Evolutionary conservation across 2,797 vertebrate genomes (phyloP), one percentile per base, ranked within the genome.

Genomic region (Acomys russatus): DNA sequence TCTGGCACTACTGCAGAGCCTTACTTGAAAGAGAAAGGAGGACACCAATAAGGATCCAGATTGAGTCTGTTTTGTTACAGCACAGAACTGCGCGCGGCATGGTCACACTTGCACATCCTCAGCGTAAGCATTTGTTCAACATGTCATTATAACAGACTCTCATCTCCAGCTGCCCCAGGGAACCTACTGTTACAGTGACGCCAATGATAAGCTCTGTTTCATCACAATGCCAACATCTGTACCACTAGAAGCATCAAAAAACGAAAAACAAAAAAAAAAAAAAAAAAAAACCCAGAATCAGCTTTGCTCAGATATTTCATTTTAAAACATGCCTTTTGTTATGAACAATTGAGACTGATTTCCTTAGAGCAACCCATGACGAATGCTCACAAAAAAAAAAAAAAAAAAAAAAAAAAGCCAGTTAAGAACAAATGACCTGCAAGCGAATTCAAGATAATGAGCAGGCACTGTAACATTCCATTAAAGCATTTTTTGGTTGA

Each of bases 281-380:
- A 44, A n/a, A 44, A 44, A 44, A 44, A 3, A 44, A 44, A 44
- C 44, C 80, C 54, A 70, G 25, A 18, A 87, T 22, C 20, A 64
- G 68, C 80, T 92, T 93, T 68, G 63, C 89, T 94, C 49, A 83
- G 74, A 80, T 80, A 90, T 93, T 95, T 93, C 82, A 44, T 79
- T 96, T 97, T 95, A 30, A 96, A 96, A 85, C 38, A 93, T 73
- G 73, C 61, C 51, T 87, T 85, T 82, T 88, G 64, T 95, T 94
- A 93, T 61, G 92, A 97, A 97, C 96, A 97, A 96, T 94, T 92
- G 73, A 87, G 38, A 93, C 95, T 96, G 95, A 97, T 97, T 97
- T 98, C 88, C 74, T 97, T 91, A 70, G 87, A 95, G 80, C 25
- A 94, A 88, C 95, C 74, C 54, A 78, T 66, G 44, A 63, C 30